Evolutionary conservation across 2,113 vertebrate species (phyloP).

Genomic region (Hystrix brachyura): DNA sequence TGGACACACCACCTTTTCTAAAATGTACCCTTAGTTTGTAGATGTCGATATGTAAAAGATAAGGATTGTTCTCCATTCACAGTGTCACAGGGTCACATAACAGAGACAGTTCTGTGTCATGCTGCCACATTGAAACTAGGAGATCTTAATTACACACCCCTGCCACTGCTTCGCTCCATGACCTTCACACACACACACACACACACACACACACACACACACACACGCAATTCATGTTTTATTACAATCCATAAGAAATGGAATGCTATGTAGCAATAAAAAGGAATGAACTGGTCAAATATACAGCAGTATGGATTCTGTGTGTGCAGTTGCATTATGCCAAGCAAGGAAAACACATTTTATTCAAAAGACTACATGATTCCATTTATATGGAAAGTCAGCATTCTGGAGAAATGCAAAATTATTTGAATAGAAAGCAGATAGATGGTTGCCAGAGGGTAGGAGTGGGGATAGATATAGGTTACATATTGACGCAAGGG

Average conservation of each 20-base stretch:
- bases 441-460: background rate
- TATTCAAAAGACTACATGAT: background rate
- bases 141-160: background rate
- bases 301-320: background rate
- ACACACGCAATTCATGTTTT: background rate
- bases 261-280: background rate
- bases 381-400: background rate
- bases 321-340: background rate
- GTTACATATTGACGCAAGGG: background rate
- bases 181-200: background rate
- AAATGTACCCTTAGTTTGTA: background rate
- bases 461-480: background rate
- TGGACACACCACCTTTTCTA: background rate
- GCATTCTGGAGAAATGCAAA: background rate
- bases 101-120: background rate
- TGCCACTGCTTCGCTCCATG: background rate
- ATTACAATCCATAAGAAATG: background rate
- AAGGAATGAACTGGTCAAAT: background rate
- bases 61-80: background rate
- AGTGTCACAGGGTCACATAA: background rate
- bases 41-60: background rate
- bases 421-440: background rate
- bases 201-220: background rate
- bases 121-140: background rate
- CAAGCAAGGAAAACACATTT: background rate